Percentiles rank a stretch among this genome's conserved stretches.
Conservation (phyloP, 2,888 invertebrate species). For the Pandemis cinnamomeana region DNA sequence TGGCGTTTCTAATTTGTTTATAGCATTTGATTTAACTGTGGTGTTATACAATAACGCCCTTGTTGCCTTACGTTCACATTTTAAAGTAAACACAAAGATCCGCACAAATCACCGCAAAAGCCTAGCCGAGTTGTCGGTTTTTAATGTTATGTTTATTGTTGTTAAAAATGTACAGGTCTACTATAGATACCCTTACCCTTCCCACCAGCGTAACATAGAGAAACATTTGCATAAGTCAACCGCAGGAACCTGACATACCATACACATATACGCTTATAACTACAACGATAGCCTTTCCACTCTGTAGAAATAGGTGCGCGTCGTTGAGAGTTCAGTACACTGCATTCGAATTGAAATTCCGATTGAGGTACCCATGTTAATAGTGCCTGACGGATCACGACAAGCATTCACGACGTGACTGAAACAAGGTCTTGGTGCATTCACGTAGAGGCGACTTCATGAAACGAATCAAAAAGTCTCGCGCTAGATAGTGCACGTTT, state of each 20-base stretch:
- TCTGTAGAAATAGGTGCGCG: neutral
- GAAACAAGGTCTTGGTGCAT: neutral
- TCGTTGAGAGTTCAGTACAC: slow-evolving; percentile 17
- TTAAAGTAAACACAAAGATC: too few species aligned
- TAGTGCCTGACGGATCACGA: slow-evolving; percentile 5
- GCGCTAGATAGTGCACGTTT: neutral
- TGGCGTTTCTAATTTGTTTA: neutral
- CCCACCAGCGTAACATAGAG: neutral
- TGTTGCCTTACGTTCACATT: too few species aligned
- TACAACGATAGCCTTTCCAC: slow-evolving; percentile 10
- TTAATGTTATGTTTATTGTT: too few species aligned
- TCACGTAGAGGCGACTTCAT: neutral
- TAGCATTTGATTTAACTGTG: neutral
- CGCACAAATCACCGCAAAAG: too few species aligned
- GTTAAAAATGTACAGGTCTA: neutral
- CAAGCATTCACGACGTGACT: slow-evolving; percentile 4
- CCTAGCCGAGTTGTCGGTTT: too few species aligned
- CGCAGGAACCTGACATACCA: neutral
- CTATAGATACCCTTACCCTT: slow-evolving; percentile 2
- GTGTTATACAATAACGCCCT: too few species aligned
- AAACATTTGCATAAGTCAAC: slow-evolving; percentile 24
- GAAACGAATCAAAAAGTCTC: neutral
- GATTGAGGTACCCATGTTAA: slow-evolving; percentile 20
- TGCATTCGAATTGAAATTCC: slow-evolving; percentile 28
- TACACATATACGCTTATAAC: neutral